Evolutionary conservation across 1,140 invertebrate genomes (phyloP), one percentile per base, ranked within the genome.

Genomic region (Heliconius hewitsoni): DNA sequence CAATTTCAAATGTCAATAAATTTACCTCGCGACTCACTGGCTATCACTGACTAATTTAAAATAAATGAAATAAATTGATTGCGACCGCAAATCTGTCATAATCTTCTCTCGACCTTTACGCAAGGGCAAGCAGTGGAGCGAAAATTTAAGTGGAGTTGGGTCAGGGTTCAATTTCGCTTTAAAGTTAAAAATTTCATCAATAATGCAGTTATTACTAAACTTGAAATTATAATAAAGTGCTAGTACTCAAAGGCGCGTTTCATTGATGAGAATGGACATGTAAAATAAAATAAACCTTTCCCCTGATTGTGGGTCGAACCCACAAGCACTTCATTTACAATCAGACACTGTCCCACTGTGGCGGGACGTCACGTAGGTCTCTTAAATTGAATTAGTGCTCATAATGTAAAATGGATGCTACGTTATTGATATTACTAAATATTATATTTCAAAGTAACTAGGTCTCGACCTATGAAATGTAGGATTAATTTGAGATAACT

Each of bases 401-500:
- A 66, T 42, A 72, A 72, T 72, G 34, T 39, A 23, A 42, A 72
- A 42, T 42, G 27, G 60, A 9, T 52, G 52, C 77, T 81, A 50
- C 76, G 76, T 81, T 77, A 81, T 27, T 19, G 46, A 77, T 77
- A 71, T 74, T 34, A 77, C 27, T 55, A 6, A 71, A 77, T 81
- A 81, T 81, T 66, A 39, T 77, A 60, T 81, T 81, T 77, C 76
- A 77, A 77, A 57, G 52, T 70, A 80, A 81, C 57, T 81, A 77
- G 79, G 79, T 77, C 79, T 81, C 71, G 76, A 77, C 76, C 75
- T 55, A 77, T 81, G 79, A 77, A 81, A 81, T 81, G 70, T 81
- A 74, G 79, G 71, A 55, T 81, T 77, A 72, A 81, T 81, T 77
- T 81, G 16, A 74, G 76, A 81, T 77, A 73, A 80, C 75, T 81